Conservation (phyloP, 2,113 vertebrate genomes). For the Gasterosteus nipponicus region DNA sequence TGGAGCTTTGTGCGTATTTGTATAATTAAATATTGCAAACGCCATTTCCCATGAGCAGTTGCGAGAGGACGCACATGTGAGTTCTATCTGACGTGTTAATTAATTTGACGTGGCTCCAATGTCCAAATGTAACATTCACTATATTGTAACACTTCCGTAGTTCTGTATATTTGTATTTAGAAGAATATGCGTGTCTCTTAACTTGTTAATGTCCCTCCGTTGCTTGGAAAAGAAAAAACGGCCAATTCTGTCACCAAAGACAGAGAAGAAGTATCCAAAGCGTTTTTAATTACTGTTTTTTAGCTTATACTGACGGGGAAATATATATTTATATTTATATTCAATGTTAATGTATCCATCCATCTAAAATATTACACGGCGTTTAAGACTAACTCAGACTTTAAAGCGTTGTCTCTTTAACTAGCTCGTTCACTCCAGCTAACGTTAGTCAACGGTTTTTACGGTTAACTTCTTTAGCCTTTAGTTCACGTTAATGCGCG, state of each 20-base stretch:
- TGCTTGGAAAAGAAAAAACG: background rate
- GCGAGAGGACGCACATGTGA: background rate
- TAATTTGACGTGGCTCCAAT: background rate
- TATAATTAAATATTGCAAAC: background rate
- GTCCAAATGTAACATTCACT: background rate
- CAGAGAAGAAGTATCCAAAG: too few relatives aligned
- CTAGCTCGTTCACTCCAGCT: background rate
- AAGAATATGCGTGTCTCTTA: background rate
- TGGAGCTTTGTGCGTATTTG: background rate
- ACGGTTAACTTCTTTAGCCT: too few relatives aligned
- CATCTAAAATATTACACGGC: slow-evolving; percentile 20
- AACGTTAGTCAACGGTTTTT: slow-evolving; percentile 11
- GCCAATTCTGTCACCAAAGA: too few relatives aligned
- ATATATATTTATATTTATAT: background rate
- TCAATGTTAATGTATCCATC: slow-evolving; percentile 20
- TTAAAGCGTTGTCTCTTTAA: slow-evolving; percentile 12
- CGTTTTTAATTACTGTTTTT: too few relatives aligned
- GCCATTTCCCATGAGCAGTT: slow-evolving; percentile 17
- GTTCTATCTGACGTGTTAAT: background rate
- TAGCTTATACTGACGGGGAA: background rate
- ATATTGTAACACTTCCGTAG: background rate
- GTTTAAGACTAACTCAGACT: slow-evolving; percentile 13
- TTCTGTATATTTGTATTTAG: too few relatives aligned
- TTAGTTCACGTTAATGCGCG: slow-evolving; percentile 20
- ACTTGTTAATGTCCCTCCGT: background rate